A percentile compares a stretch with the other conserved stretches of the same genome.
Conservation (phyloP, 1,140 invertebrate genomes). For the Drosophila orosa region DNA sequence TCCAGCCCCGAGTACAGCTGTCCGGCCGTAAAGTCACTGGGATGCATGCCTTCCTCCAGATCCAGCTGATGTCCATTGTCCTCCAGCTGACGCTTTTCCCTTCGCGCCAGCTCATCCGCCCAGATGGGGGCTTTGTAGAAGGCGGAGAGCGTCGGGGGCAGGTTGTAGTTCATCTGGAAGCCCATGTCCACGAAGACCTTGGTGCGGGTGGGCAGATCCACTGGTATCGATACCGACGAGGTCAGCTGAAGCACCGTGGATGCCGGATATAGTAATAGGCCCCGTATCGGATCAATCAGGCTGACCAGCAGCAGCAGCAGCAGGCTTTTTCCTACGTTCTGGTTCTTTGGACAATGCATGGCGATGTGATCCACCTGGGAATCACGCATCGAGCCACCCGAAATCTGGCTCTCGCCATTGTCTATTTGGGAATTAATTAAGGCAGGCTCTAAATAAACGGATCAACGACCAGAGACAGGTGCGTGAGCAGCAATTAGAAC, state of each 20-base stretch:
- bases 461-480: constrained; percentile 46
- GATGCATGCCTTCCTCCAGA: constrained; percentile 42
- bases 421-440: constrained; percentile 72
- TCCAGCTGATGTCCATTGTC: constrained; percentile 4
- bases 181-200: constrained; percentile 72
- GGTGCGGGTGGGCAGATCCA: constrained; percentile 55
- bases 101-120: constrained; percentile 52
- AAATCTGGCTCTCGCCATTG: constrained; percentile 22
- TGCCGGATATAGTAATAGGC: constrained; percentile 47
- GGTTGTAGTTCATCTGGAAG: constrained; percentile 77
- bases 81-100: constrained; percentile 41
- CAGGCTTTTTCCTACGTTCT: constrained; percentile 31
- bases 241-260: constrained; percentile 58
- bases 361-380: constrained; percentile 45
- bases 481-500: constrained; percentile 70
- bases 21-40: constrained; percentile 74
- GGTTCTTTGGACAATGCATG: constrained; percentile 54
- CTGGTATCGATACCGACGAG: constrained; percentile 57
- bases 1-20: constrained; percentile 70
- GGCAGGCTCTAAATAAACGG: constrained; percentile 62
- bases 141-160: constrained; percentile 49
- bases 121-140: constrained; percentile 74
- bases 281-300: not conserved
- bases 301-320: constrained; percentile 19
- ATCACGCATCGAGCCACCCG: constrained; percentile 2